Conservation (phyloP, 2,113 vertebrate species). For the Nyctibius bracteatus region DNA sequence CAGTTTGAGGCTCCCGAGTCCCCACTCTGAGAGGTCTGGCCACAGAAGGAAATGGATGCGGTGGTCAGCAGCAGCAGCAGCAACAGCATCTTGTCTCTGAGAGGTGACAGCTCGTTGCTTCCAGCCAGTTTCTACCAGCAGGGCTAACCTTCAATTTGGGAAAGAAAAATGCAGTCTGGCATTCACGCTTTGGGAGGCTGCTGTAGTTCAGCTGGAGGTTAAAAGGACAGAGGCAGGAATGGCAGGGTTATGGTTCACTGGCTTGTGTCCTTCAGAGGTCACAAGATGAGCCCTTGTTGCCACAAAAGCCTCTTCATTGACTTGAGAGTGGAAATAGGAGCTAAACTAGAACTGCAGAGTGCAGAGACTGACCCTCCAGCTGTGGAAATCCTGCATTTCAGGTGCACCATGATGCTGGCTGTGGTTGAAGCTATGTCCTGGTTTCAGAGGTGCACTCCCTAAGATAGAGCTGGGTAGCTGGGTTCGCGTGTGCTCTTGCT, state of each 20-base stretch:
- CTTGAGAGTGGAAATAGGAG: background rate
- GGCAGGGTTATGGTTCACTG: background rate
- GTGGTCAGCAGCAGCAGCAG: background rate
- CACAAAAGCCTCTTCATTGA: background rate
- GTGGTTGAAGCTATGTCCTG: fast-evolving
- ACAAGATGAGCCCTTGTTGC: background rate
- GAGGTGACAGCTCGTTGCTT: background rate
- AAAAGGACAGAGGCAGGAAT: background rate
- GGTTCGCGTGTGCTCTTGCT: background rate
- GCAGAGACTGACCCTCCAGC: background rate
- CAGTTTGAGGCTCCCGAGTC: background rate
- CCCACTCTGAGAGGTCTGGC: background rate
- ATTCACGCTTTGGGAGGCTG: background rate
- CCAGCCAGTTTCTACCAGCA: background rate
- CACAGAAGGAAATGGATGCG: background rate
- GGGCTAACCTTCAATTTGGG: background rate
- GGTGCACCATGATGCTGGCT: background rate
- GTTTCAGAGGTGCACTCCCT: background rate
- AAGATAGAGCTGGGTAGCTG: background rate
- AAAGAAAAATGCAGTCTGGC: background rate
- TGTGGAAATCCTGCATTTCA: background rate
- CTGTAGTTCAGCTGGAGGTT: slow-evolving; percentile 9
- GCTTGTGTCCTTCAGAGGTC: background rate
- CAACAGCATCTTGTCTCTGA: background rate
- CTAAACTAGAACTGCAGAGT: background rate